phyloP scores from a whole-genome alignment of 2,113 vertebrate species.

The Seriola dumerili region DNA sequence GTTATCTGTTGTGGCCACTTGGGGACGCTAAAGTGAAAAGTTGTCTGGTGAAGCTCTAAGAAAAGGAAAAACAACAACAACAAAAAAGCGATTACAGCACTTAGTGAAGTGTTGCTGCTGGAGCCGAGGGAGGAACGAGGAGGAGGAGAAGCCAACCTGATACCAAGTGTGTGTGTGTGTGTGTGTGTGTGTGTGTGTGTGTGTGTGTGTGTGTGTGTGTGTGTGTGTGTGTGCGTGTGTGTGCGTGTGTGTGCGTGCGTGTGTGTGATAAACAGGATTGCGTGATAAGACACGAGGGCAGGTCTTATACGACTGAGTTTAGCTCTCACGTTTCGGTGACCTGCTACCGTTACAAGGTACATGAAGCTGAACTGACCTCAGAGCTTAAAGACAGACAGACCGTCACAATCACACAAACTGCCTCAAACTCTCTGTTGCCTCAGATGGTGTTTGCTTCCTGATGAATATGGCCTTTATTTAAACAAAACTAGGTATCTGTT shows the following conservation, averaged over 20 bases:
- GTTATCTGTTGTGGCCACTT: neutral
- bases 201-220: too few species aligned
- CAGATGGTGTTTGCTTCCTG: neutral
- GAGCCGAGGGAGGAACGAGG: slow-evolving; percentile 6
- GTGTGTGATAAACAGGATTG: slow-evolving; percentile 2
- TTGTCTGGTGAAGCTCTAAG: neutral
- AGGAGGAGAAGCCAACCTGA: slow-evolving; percentile 10
- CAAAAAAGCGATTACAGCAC: too few species aligned
- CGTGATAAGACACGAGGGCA: slow-evolving; percentile 3
- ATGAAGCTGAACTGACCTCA: slow-evolving; percentile 16
- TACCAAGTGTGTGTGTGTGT: too few species aligned
- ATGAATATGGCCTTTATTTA: neutral
- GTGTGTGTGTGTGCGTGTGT: too few species aligned
- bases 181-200: too few species aligned
- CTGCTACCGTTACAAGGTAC: slow-evolving; percentile 13
- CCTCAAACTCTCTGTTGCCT: neutral
- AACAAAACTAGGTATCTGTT: neutral
- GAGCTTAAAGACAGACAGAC: neutral
- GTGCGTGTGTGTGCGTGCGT: too few species aligned
- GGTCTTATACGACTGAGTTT: slow-evolving; percentile 14
- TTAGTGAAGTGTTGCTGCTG: neutral
- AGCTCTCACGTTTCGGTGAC: slow-evolving; percentile 37
- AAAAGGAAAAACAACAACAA: neutral
- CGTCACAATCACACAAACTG: slow-evolving; percentile 2
- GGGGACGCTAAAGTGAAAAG: neutral